These are phyloP conservation scores for Drosophila cardini DNA, from an alignment of 1,140 invertebrate genomes.

Conservation along the genomic window DNA sequence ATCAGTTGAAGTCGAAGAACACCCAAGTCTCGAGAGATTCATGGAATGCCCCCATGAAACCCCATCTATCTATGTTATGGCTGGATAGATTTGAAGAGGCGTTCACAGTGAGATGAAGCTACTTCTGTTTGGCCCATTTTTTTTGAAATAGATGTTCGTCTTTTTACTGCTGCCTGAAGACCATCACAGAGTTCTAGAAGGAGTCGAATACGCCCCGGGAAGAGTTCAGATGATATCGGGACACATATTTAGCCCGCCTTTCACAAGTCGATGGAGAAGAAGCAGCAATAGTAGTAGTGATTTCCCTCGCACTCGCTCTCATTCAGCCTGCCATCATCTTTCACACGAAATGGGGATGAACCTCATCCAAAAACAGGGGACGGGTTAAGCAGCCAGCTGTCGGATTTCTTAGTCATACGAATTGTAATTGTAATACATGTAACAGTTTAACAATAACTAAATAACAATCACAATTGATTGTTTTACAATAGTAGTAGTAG, in stretches of 20 bases:
- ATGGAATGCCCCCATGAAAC: not conserved
- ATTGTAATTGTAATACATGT: conserved; percentile 38
- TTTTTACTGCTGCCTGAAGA: conserved; percentile 22
- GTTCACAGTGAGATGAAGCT: conserved; percentile 21
- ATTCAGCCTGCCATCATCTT: not conserved
- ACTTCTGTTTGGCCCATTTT: conserved; percentile 28
- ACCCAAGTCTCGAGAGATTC: conserved; percentile 28
- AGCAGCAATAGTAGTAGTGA: not conserved
- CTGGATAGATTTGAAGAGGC: not conserved
- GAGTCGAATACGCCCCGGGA: conserved; percentile 20
- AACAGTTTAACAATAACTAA: conserved; percentile 46
- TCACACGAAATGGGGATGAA: conserved; percentile 3
- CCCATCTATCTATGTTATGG: not conserved
- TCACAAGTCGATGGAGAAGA: conserved; percentile 2
- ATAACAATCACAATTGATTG: conserved; percentile 33
- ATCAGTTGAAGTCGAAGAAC: conserved; percentile 34
- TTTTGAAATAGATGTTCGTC: conserved; percentile 25
- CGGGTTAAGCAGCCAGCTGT: conserved; percentile 7
- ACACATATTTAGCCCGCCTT: conserved; percentile 15
- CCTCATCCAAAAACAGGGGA: conserved; percentile 24
- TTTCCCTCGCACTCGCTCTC: conserved; percentile 15
- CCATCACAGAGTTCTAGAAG: conserved; percentile 2
- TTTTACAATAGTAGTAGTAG: conserved; percentile 29
- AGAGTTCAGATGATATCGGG: conserved; percentile 9
- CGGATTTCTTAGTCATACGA: conserved; percentile 22